Base-by-base conservation (phyloP, 2,888 invertebrate genomes). In the Hydroisotoma schaefferi region DNA sequence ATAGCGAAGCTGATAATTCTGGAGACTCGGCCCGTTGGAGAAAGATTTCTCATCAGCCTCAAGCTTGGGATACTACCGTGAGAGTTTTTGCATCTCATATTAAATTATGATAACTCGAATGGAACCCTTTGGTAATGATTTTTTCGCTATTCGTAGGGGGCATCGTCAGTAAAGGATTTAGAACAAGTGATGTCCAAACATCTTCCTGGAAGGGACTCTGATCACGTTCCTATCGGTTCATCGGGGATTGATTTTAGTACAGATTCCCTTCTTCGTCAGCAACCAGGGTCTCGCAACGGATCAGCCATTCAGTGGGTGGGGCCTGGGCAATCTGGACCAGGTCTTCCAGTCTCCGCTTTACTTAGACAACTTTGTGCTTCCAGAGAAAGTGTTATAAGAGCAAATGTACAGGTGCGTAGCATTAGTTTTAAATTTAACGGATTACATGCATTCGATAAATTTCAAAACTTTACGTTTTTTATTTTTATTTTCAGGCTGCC, bases 141-240 rank as follows among this genome's bases (percentile, higher is more conserved):
- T 33, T 55, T 46, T 55, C 22, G 12, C 18, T 20, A 48, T 43
- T 8, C 8, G 25, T 44, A 72, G 60, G 75, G 73, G 0, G 77
- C 78, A 5, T 76, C 80, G 1, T 88, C 91, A 1, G 92, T 93
- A 0, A 91, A 93, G 77, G 94, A 94, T 74, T 80, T 95, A 71
- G 94, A 95, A 77, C 92, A 94, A 75, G 94, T 92, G 47, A 95
- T 95, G 94, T 94, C 94, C 22, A 94, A 94, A 75, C 94, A 94
- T 79, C 80, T 95, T 59, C 79, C 79, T n/a, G 72, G 72, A 3
- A 67, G 73, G 25, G 70, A 71, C 33, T 57, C 54, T 33, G 71
- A 72, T 33, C 69, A 64, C 48, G 69, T 56, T 57, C 90, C 90
- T 0, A 77, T 84, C 69, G 81, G 81, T 55, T 72, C 75, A 51